Conservation (phyloP, 2,888 invertebrate species). For the Drosophila parthenogenetica region DNA sequence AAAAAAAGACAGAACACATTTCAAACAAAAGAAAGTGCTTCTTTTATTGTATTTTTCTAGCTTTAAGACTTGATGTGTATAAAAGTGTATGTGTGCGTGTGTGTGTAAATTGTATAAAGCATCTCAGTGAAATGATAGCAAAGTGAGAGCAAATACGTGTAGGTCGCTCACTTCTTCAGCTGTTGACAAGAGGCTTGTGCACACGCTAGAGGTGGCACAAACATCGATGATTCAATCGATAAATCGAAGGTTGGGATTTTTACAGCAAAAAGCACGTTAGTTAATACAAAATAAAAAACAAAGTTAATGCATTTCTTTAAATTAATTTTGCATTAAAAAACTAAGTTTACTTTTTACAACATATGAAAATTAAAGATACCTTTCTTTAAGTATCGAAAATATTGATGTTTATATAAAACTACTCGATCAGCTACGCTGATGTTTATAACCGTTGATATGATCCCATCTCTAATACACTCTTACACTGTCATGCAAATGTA, state of each 20-base stretch:
- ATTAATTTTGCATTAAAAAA: no score
- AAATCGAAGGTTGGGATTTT: not conserved
- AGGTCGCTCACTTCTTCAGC: slow-evolving; percentile 12
- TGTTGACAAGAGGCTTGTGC: slow-evolving; percentile 1
- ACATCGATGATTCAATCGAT: not conserved
- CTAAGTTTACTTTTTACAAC: no score
- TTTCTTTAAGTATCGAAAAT: no score
- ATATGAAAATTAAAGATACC: no score
- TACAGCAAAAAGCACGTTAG: no score
- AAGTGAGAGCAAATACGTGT: slow-evolving; percentile 48
- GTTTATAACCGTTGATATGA: no score
- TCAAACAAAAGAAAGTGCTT: slow-evolving; percentile 69
- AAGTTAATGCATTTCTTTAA: no score
- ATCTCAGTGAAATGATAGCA: slow-evolving; percentile 36
- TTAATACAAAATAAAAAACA: no score
- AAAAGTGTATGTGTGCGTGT: slow-evolving; percentile 4
- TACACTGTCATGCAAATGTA: not conserved
- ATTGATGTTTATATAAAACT: no score
- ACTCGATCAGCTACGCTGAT: no score
- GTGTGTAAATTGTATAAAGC: slow-evolving; percentile 17
- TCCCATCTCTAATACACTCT: not conserved
- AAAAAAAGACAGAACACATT: slow-evolving; percentile 41
- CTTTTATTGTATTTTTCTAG: slow-evolving; percentile 26
- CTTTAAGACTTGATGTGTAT: slow-evolving; percentile 16
- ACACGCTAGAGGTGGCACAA: not conserved